Evolutionary conservation across 2,888 invertebrate species (phyloP).

Genomic region (Gnatocerus cornutus): DNA sequence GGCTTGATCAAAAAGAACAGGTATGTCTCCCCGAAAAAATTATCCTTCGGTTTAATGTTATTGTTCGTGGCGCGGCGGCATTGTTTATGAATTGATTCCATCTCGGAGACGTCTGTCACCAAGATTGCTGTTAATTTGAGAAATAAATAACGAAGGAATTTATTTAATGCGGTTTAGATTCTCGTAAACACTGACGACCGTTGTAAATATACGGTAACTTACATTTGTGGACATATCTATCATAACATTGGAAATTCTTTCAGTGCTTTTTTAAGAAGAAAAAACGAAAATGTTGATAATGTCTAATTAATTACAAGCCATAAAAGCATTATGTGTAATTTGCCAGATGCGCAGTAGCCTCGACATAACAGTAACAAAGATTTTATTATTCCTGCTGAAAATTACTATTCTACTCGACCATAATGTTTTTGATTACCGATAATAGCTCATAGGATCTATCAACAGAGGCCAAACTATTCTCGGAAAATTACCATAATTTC

Average conservation of each 20-base stretch:
- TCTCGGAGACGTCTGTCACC: slow-evolving; percentile 53
- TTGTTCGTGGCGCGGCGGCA: slow-evolving; percentile 44
- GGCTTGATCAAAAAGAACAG: slow-evolving; percentile 38
- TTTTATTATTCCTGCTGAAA: slow-evolving; percentile 45
- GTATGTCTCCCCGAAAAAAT: slow-evolving; percentile 34
- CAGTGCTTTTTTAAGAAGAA: slow-evolving; percentile 52
- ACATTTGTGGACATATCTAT: slow-evolving; percentile 62
- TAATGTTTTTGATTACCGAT: slow-evolving; percentile 11
- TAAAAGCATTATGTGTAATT: slow-evolving; percentile 55
- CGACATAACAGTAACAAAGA: slow-evolving; percentile 48
- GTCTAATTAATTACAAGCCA: slow-evolving; percentile 58
- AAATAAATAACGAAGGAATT: slow-evolving; percentile 62
- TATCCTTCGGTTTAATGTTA: slow-evolving; percentile 18
- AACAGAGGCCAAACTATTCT: background rate
- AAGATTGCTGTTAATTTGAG: slow-evolving; percentile 62
- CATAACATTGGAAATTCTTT: slow-evolving; percentile 59
- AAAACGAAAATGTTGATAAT: slow-evolving; percentile 58
- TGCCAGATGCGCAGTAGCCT: slow-evolving; percentile 51
- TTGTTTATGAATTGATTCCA: slow-evolving; percentile 54
- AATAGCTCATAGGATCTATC: slow-evolving; percentile 2
- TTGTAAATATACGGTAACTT: slow-evolving; percentile 64
- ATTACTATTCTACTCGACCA: slow-evolving; percentile 32
- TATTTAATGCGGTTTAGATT: slow-evolving; percentile 57
- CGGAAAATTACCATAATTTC: no score
- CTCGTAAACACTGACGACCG: slow-evolving; percentile 63